These are phyloP conservation scores for Oriolus oriolus DNA, from an alignment of 2,113 vertebrate species.

Conservation along the genomic window DNA sequence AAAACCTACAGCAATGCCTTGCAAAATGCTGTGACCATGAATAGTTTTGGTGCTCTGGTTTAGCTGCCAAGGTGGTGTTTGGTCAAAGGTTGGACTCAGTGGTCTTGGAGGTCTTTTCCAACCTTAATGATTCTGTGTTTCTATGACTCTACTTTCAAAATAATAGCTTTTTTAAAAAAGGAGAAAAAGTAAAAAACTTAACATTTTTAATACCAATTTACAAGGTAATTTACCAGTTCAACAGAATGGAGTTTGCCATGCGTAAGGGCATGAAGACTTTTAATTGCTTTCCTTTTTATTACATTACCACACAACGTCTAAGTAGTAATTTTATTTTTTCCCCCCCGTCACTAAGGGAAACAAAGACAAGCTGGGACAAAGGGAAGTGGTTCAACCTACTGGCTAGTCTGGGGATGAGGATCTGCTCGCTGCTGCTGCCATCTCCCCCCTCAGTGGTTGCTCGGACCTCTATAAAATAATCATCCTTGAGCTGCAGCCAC, in stretches of 20 bases:
- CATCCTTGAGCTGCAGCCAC: slow-evolving; percentile 77
- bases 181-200: not conserved
- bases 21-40: not conserved
- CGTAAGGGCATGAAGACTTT: not conserved
- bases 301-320: not conserved
- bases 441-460: slow-evolving; percentile 85
- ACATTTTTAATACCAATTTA: not conserved
- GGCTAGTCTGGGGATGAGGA: slow-evolving; percentile 87
- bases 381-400: slow-evolving; percentile 20
- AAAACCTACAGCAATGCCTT: not conserved
- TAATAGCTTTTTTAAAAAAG: not conserved
- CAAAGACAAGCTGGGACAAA: not conserved
- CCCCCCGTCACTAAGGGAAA: not conserved
- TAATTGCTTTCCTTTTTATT: slow-evolving; percentile 26
- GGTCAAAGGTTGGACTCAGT: not conserved
- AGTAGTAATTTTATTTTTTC: not conserved
- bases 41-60: not conserved
- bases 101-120: not conserved
- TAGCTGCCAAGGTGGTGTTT: not conserved
- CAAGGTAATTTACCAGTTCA: slow-evolving; percentile 2
- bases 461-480: slow-evolving; percentile 89
- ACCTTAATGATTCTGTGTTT: not conserved
- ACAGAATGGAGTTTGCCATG: not conserved
- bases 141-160: not conserved
- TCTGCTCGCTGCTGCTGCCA: slow-evolving; percentile 86